Conservation (phyloP, 2,113 vertebrate species). For the Indri indri region DNA sequence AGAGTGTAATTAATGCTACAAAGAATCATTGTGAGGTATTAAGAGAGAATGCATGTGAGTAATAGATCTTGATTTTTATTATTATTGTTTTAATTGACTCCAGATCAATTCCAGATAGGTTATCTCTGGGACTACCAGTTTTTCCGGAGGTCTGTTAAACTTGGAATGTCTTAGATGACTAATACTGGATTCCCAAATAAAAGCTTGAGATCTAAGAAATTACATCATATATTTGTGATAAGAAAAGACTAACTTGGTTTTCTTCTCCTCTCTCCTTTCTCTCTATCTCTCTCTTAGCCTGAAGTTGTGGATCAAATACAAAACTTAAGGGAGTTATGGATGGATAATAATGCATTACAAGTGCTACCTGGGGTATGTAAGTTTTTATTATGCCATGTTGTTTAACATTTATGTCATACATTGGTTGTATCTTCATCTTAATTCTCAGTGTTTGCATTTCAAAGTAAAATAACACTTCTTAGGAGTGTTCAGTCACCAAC, state of each 20-base stretch:
- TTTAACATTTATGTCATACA: neutral
- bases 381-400: conserved; percentile 71
- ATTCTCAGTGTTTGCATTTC: neutral
- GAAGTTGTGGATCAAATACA: conserved; percentile 98
- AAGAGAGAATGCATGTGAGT: neutral
- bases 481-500: neutral
- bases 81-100: neutral
- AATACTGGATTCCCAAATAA: neutral
- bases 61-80: conserved; percentile 25
- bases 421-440: neutral
- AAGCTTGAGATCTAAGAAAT: neutral
- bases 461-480: neutral
- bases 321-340: conserved; percentile 96
- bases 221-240: neutral
- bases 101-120: neutral
- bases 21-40: neutral
- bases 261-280: conserved; percentile 38
- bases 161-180: neutral
- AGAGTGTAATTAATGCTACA: neutral
- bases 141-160: neutral
- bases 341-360: conserved; percentile 98
- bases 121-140: neutral
- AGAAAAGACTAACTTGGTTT: conserved; percentile 26
- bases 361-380: conserved; percentile 95
- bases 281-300: conserved; percentile 85